Percentiles rank a stretch among this genome's conserved stretches.
These are phyloP conservation scores for Vannuccia rotundouncinata DNA, from an alignment of 2,888 invertebrate species.

Conservation along the genomic window DNA sequence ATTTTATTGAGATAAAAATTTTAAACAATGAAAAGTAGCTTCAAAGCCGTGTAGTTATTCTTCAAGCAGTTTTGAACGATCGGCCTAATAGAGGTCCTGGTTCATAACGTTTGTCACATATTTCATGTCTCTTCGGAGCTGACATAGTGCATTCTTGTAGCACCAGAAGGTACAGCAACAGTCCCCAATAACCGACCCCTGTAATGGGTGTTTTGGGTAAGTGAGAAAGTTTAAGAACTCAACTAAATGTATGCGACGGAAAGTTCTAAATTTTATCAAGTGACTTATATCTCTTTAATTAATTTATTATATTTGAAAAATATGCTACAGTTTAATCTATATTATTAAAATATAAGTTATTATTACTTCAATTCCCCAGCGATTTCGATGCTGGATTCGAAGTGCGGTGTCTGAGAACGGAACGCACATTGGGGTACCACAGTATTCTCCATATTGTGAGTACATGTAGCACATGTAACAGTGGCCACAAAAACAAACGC, in stretches of 20 bases:
- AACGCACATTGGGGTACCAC: constrained; percentile 7
- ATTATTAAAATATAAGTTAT: not conserved
- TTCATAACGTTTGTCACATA: not conserved
- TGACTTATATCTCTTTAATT: too few species aligned
- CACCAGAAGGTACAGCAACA: not conserved
- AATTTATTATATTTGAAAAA: too few species aligned
- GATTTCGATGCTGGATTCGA: constrained; percentile 23
- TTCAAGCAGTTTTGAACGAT: too few species aligned
- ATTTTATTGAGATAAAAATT: too few species aligned
- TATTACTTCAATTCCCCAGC: constrained; percentile 9
- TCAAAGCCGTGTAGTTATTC: too few species aligned
- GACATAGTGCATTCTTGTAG: not conserved
- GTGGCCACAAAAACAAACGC: not conserved
- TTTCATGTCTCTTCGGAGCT: not conserved
- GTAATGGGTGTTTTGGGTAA: not conserved
- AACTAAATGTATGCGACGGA: too few species aligned
- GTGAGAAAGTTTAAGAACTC: too few species aligned
- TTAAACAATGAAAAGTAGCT: too few species aligned
- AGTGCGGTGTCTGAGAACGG: not conserved
- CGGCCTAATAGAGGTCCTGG: not conserved
- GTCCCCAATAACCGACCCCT: not conserved
- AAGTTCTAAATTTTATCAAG: too few species aligned
- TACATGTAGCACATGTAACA: constrained; percentile 27
- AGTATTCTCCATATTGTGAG: constrained; percentile 7
- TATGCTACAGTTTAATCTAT: too few species aligned